Evolutionary conservation across 1,140 invertebrate genomes (phyloP), one percentile per base, ranked within the genome.

Genomic region (Lepidurus couesii): DNA sequence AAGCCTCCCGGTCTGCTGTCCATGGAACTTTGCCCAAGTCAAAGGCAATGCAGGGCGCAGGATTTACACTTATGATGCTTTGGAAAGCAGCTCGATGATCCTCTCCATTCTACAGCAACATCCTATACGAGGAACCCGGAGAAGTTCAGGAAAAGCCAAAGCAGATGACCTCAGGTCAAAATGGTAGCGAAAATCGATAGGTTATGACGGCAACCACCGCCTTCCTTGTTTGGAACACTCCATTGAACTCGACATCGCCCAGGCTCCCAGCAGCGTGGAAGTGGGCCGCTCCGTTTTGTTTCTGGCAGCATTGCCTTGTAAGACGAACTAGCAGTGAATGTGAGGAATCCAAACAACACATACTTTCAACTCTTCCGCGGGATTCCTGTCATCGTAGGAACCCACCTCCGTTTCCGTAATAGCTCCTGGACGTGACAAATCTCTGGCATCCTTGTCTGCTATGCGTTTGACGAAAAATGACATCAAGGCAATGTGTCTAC

Each of bases 1-100:
- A 7, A 65, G 21, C 16, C 16, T n/a, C 16, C 21, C 53, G 21
- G 53, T 21, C 34, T 34, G 34, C 34, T 34, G 53, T 65, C 8
- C n/a, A 21, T 65, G 53, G 53, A 65, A 65, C 53, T 65, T 65
- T 65, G 53, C 53, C 53, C 53, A 65, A 65, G 53, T 65, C 53
- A 65, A 65, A 65, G 53, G 53, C 53, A 65, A 21, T n/a, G 53
- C 53, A 65, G 53, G 53, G 53, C 21, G 53, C 53, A 65, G 53
- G 53, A 65, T 65, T 65, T 65, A 65, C 53, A 65, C 53, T 65
- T 65, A 65, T 21, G 53, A 65, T 65, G 53, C 53, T 65, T 65
- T 65, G 21, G 16, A 65, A 65, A 65, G 53, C 53, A 21, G 53
- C 53, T 65, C 53, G 53, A 65, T 65, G 53, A 65, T 65, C n/a